phyloP scores from a whole-genome alignment of 2,113 vertebrate genomes.

The Rhodinocichla rosea region DNA sequence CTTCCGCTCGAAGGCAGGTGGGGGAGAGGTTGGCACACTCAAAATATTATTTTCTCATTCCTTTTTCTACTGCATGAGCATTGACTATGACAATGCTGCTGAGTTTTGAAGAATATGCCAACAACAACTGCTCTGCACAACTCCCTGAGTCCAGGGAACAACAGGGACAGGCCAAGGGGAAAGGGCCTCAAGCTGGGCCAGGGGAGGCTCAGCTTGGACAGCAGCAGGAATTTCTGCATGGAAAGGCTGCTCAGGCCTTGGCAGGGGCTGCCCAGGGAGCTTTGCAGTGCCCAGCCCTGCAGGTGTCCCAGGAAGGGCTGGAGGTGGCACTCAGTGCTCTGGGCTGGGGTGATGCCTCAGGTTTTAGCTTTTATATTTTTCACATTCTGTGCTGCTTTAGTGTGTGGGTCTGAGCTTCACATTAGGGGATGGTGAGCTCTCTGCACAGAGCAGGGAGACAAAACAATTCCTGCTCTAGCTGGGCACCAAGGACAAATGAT shows the following conservation, averaged over 20 bases:
- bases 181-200: not conserved
- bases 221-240: not conserved
- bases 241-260: too few species aligned
- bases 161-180: not conserved
- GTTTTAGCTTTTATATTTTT: too few species aligned
- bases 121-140: not conserved
- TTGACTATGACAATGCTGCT: rapidly evolving
- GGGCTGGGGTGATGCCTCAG: not conserved
- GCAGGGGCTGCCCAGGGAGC: too few species aligned
- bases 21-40: not conserved
- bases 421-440: too few species aligned
- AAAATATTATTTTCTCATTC: not conserved
- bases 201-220: not conserved
- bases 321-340: not conserved
- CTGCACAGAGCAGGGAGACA: too few species aligned
- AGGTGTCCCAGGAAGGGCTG: not conserved
- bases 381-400: too few species aligned
- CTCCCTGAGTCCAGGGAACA: not conserved
- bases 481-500: too few species aligned
- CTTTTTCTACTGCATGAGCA: not conserved
- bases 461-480: too few species aligned
- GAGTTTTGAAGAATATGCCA: not conserved
- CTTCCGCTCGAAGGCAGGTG: not conserved
- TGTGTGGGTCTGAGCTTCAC: too few species aligned
- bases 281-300: not conserved